A percentile compares a stretch with the other conserved stretches of the same genome.
These are phyloP conservation scores for Gymnocephalus cernua DNA, from an alignment of 2,113 vertebrate genomes.

Conservation along the genomic window DNA sequence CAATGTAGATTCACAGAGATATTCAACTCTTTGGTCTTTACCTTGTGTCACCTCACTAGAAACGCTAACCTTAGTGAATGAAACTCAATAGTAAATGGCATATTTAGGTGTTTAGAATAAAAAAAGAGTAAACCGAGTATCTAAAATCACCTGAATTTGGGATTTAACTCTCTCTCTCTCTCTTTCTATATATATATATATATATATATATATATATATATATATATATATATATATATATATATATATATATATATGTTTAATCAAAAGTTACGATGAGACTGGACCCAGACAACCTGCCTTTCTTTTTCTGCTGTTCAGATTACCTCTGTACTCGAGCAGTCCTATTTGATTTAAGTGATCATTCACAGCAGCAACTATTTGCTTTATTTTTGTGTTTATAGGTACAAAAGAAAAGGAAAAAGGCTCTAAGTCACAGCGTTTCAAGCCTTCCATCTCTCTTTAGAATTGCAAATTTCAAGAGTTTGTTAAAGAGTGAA, in stretches of 20 bases:
- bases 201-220: neutral
- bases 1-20: neutral
- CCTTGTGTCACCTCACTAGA: neutral
- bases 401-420: neutral
- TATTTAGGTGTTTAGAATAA: neutral
- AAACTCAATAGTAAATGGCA: neutral
- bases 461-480: neutral
- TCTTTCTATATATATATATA: neutral
- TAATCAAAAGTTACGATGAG: neutral
- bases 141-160: neutral
- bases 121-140: neutral
- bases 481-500: slow-evolving; percentile 5
- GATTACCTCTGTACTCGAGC: neutral
- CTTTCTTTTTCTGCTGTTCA: neutral
- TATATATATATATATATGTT: neutral
- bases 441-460: neutral
- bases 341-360: neutral
- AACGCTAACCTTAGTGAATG: neutral
- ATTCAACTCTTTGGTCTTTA: too few species aligned
- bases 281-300: neutral
- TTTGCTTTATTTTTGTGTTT: neutral
- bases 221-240: neutral
- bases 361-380: neutral
- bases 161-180: too few species aligned
- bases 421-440: neutral